phyloP scores from a whole-genome alignment of 2,113 vertebrate species.

The Terrapene triunguis region DNA sequence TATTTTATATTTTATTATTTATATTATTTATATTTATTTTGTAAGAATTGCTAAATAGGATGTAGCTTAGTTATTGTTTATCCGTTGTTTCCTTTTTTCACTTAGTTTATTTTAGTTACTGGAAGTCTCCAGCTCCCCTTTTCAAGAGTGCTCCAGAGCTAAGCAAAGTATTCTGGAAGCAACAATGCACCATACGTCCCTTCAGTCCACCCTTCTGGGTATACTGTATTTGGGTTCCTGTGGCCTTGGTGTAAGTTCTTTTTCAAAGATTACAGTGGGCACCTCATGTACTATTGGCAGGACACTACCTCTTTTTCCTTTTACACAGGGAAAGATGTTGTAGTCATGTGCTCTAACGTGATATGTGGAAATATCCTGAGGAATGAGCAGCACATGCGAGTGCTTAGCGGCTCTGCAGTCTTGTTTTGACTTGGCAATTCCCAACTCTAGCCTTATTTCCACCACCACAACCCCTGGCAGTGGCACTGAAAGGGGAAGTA shows the following conservation, averaged over 20 bases:
- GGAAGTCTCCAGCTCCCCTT: slow-evolving; percentile 14
- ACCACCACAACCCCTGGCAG: neutral
- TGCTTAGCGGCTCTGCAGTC: neutral
- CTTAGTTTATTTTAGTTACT: slow-evolving; percentile 43
- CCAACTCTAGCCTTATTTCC: neutral
- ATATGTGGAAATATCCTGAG: neutral
- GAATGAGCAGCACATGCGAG: neutral
- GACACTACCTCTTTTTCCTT: neutral
- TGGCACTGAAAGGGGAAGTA: neutral
- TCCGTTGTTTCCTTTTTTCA: slow-evolving; percentile 53
- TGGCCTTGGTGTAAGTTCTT: neutral
- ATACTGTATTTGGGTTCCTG: slow-evolving; percentile 25
- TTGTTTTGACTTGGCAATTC: neutral
- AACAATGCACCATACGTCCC: slow-evolving; percentile 35
- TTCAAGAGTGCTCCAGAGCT: neutral
- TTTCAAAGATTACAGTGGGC: neutral
- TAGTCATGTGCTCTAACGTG: neutral
- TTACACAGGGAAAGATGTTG: rapidly evolving
- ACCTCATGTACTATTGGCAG: neutral
- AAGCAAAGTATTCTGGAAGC: neutral
- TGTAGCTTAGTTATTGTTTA: slow-evolving; percentile 9
- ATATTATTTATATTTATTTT: neutral
- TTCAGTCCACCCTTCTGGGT: slow-evolving; percentile 10
- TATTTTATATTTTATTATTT: slow-evolving; percentile 21
- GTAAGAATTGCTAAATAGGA: neutral